Evolutionary conservation across 2,888 invertebrate genomes (phyloP), one percentile per base, ranked within the genome.

Genomic region (Parthenolecanium corni): DNA sequence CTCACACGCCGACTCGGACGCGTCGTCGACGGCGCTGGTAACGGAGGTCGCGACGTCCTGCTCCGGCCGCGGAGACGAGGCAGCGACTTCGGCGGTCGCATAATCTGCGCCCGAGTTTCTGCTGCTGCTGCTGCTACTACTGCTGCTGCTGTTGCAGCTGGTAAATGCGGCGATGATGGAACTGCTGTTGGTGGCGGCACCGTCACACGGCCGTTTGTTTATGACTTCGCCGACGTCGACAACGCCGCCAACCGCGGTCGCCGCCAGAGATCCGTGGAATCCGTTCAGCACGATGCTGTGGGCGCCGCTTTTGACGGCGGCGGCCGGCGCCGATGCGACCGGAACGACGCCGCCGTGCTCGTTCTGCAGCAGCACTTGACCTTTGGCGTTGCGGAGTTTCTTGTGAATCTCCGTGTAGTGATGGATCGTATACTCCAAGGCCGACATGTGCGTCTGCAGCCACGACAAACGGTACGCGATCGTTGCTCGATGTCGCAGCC

Each of bases 401-500:
- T 53, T 53, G 21, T 63, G 53, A 12, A 63, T 47, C n/a, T 66
- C 66, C 56, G 65, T 66, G 38, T 66, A 66, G 54, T 65, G 65
- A 46, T 66, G 65, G 14, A 66, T 66, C 64, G 65, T 65, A 23
- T 65, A 66, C 52, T 66, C 66, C 16, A 66, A 56, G 21, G 65
- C 66, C 20, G 65, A 65, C 65, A 66, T 66, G 38, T 64, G 65
- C 64, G 65, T 64, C 51, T 65, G 65, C 36, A 66, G 25, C 66
- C 66, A 66, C 51, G 65, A 64, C 38, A 66, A 51, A 42, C 66
- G 20, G 20, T 66, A 66, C n/a, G 65, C 65, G 51, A 64, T 65
- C 38, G 47, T 63, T 20, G 65, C 66, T 23, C 66, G 53, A 54
- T 66, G 62, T 21, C 64, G 64, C 20, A 66, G 49, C 66, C 66